phyloP scores from a whole-genome alignment of 2,888 invertebrate genomes.

The Opisthograptis luteolata region DNA sequence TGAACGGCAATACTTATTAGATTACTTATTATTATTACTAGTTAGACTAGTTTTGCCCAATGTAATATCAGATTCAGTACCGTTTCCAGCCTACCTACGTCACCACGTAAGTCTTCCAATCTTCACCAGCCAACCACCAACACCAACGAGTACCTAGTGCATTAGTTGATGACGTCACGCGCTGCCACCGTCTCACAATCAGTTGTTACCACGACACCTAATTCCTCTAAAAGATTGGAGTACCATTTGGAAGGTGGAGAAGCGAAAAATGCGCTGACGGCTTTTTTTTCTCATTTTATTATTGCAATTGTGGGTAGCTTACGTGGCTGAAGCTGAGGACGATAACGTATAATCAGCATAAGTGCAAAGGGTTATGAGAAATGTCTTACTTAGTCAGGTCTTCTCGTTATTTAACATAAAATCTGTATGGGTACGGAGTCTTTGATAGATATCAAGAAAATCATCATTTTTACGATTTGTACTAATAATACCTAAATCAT shows the following conservation, averaged over 20 bases:
- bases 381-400: too few relatives aligned
- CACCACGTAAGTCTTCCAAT: slow-evolving; percentile 10
- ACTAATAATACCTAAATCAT: too few relatives aligned
- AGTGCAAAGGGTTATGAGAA: background rate
- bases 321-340: background rate
- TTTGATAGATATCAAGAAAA: too few relatives aligned
- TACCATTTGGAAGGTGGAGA: slow-evolving; percentile 61
- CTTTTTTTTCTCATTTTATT: slow-evolving; percentile 19
- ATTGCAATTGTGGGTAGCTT: slow-evolving; percentile 13
- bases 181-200: slow-evolving; percentile 46
- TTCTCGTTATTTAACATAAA: background rate
- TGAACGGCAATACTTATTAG: too few relatives aligned
- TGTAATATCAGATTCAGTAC: background rate
- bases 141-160: slow-evolving; percentile 51
- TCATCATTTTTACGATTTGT: too few relatives aligned
- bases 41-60: background rate
- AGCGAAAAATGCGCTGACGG: slow-evolving; percentile 46
- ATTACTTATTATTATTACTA: too few relatives aligned
- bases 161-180: slow-evolving; percentile 80
- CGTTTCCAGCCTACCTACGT: background rate
- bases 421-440: background rate
- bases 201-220: slow-evolving; percentile 43
- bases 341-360: background rate
- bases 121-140: slow-evolving; percentile 24
- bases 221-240: slow-evolving; percentile 71